Percentiles rank a stretch among this genome's conserved stretches.
These are phyloP conservation scores for Drosophila kikkawai DNA, from an alignment of 1,140 invertebrate species.

Conservation along the genomic window DNA sequence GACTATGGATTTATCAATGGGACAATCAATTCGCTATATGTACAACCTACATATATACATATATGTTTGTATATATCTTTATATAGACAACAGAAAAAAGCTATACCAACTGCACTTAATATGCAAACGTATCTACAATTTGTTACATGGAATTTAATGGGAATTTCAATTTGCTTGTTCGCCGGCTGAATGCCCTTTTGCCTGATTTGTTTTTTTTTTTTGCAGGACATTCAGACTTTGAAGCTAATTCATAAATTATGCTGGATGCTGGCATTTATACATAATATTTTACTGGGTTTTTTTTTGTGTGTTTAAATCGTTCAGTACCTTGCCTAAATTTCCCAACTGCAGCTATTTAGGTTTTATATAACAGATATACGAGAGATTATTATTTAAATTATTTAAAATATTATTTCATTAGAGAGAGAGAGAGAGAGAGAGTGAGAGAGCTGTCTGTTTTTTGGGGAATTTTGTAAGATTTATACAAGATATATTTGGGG, in stretches of 20 bases:
- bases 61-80: conserved; percentile 9
- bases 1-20: conserved; percentile 41
- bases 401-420: conserved; percentile 1
- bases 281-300: conserved; percentile 27
- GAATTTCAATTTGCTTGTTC: conserved; percentile 6
- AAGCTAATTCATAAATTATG: conserved; percentile 7
- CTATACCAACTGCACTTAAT: conserved; percentile 33
- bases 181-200: conserved; percentile 20
- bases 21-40: conserved; percentile 34
- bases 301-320: conserved; percentile 5
- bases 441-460: conserved; percentile 21
- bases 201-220: background rate
- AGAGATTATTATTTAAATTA: conserved; percentile 60
- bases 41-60: conserved; percentile 13
- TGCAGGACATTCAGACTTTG: conserved; percentile 26
- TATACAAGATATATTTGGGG: conserved; percentile 5
- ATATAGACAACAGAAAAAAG: background rate
- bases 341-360: conserved; percentile 83
- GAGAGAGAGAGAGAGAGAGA: background rate
- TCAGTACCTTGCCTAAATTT: conserved; percentile 84
- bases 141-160: conserved; percentile 10
- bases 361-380: conserved; percentile 51
- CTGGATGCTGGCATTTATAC: conserved; percentile 21
- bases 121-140: conserved; percentile 40
- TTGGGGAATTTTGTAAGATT: conserved; percentile 28